Conservation (phyloP, 2,888 invertebrate species). For the Lysandra coridon region DNA sequence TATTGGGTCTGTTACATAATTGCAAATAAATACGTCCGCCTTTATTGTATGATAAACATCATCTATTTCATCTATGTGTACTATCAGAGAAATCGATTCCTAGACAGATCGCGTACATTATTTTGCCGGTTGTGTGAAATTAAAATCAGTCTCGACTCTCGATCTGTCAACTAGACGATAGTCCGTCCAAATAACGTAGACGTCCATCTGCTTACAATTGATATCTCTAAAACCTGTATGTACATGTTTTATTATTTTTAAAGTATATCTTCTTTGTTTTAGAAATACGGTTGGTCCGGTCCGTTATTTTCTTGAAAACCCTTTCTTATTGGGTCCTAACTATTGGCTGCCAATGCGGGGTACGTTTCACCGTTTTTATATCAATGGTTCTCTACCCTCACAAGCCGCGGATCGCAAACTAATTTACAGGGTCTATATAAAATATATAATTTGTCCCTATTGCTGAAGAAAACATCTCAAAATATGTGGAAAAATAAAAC, state of each 20-base stretch:
- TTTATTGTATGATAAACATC: not conserved
- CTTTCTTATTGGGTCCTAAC: constrained; percentile 23
- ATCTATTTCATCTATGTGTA: not conserved
- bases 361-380: constrained; percentile 26
- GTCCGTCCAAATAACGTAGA: too few species aligned
- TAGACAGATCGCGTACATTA: too few species aligned
- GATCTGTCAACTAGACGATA: too few species aligned
- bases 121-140: too few species aligned
- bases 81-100: not conserved
- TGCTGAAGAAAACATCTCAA: not conserved
- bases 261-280: not conserved
- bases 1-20: not conserved
- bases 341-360: constrained; percentile 23
- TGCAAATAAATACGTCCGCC: not conserved
- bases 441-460: not conserved
- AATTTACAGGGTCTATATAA: constrained; percentile 5
- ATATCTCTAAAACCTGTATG: not conserved
- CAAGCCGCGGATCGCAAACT: constrained; percentile 8
- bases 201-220: too few species aligned
- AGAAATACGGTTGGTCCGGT: constrained; percentile 14
- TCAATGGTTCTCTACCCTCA: constrained; percentile 12
- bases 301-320: constrained; percentile 14
- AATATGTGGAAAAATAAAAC: not conserved
- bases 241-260: not conserved
- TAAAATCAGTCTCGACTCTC: too few species aligned